phyloP scores from a whole-genome alignment of 1,140 invertebrate species.

The Zaprionus taronus region DNA sequence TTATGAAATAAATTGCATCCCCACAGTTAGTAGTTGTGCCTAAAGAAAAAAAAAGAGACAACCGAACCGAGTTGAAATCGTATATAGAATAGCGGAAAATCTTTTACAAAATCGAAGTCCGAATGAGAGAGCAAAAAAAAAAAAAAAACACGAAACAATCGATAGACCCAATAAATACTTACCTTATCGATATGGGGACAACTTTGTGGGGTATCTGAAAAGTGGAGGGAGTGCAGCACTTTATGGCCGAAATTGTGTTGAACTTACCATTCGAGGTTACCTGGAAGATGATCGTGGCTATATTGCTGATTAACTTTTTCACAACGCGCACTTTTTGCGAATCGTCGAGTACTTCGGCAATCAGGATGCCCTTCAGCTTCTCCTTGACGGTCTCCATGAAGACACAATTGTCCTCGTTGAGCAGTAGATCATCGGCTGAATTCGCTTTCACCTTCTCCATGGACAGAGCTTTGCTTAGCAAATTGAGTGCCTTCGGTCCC shows the following conservation, averaged over 20 bases:
- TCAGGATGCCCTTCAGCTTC: constrained; percentile 92
- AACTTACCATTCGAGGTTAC: constrained; percentile 86
- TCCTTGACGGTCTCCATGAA: constrained; percentile 93
- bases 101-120: not conserved
- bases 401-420: constrained; percentile 89
- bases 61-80: not conserved
- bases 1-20: not conserved
- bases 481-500: constrained; percentile 90
- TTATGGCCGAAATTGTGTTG: not conserved
- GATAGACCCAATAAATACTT: constrained; percentile 19
- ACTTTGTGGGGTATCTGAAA: constrained; percentile 9
- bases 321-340: constrained; percentile 81
- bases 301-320: constrained; percentile 87
- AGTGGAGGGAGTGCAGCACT: not conserved
- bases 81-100: not conserved
- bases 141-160: not conserved
- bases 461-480: constrained; percentile 90
- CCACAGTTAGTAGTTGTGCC: not conserved
- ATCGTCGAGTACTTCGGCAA: constrained; percentile 90
- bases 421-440: constrained; percentile 89
- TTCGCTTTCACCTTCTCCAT: constrained; percentile 89
- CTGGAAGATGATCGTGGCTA: constrained; percentile 88
- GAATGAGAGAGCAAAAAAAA: not conserved
- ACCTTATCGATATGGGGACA: not conserved
- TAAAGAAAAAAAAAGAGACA: not conserved